Conservation (phyloP, 2,888 invertebrate species). For the Alcis repandata region DNA sequence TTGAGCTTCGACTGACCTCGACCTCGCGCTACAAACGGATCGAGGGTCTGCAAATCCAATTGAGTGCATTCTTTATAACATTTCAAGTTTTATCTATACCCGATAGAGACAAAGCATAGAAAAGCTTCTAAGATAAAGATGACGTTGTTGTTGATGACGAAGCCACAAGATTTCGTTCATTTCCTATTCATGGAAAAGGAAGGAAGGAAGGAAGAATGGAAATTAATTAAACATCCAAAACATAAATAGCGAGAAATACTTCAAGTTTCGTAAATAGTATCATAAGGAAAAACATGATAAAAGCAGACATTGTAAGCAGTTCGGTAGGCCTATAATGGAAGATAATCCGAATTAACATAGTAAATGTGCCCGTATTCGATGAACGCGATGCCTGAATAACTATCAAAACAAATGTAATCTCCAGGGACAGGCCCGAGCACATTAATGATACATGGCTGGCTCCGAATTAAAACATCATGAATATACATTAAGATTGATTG, state of each 20-base stretch:
- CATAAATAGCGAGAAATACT: background rate
- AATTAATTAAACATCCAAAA: background rate
- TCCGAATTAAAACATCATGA: slow-evolving; percentile 44
- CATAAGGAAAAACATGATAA: slow-evolving; percentile 9
- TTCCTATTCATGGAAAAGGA: background rate
- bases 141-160: background rate
- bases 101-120: background rate
- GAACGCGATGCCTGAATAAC: slow-evolving; percentile 35
- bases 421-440: slow-evolving; percentile 39
- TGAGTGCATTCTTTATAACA: background rate
- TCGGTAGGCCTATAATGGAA: slow-evolving; percentile 13
- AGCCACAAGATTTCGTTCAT: background rate
- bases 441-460: slow-evolving; percentile 38
- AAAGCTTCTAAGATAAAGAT: background rate
- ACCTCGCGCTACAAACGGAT: slow-evolving; percentile 33
- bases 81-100: background rate
- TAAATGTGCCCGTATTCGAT: slow-evolving; percentile 22
- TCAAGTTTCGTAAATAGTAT: slow-evolving; percentile 2
- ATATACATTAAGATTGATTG: slow-evolving; percentile 46
- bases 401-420: slow-evolving; percentile 47
- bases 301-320: slow-evolving; percentile 8
- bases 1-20: slow-evolving; percentile 30
- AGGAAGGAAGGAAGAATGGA: background rate
- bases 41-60: slow-evolving; percentile 28
- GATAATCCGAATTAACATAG: slow-evolving; percentile 32